phyloP scores from a whole-genome alignment of 2,888 invertebrate genomes.

The Synergus japonicus region DNA sequence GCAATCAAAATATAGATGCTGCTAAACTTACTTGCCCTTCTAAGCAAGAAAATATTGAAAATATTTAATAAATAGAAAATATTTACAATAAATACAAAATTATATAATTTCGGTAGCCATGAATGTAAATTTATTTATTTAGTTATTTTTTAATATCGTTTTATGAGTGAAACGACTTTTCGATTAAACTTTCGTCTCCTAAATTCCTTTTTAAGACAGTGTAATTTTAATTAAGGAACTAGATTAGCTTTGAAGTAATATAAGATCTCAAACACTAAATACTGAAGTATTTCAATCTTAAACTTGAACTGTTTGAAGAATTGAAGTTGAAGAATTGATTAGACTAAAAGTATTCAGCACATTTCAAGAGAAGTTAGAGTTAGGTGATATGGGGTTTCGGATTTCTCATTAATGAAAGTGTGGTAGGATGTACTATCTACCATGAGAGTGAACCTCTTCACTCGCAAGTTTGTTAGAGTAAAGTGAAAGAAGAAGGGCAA shows the following conservation, averaged over 20 bases:
- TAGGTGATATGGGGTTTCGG: background rate
- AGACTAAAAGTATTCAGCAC: constrained; percentile 27
- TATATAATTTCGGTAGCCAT: background rate
- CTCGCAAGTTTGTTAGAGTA: background rate
- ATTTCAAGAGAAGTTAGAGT: constrained; percentile 16
- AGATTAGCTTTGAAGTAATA: background rate
- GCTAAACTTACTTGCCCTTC: background rate
- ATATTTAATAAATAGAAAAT: too few species aligned
- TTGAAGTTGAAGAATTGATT: constrained; percentile 17
- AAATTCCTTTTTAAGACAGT: constrained; percentile 7
- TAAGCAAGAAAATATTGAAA: too few species aligned
- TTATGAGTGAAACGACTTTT: background rate
- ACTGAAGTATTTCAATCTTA: background rate
- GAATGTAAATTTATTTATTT: too few species aligned
- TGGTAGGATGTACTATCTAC: constrained; percentile 11
- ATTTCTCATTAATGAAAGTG: constrained; percentile 37
- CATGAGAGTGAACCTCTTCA: background rate
- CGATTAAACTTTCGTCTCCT: background rate
- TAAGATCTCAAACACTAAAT: constrained; percentile 18
- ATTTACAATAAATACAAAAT: too few species aligned
- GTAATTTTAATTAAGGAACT: constrained; percentile 15
- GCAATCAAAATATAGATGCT: background rate
- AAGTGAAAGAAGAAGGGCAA: constrained; percentile 9
- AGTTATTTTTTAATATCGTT: too few species aligned
- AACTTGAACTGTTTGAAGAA: constrained; percentile 1